Percentiles rank a stretch among this genome's conserved stretches.
Evolutionary conservation across 2,888 invertebrate genomes (phyloP).

Genomic region (Syrista parreyssii): DNA sequence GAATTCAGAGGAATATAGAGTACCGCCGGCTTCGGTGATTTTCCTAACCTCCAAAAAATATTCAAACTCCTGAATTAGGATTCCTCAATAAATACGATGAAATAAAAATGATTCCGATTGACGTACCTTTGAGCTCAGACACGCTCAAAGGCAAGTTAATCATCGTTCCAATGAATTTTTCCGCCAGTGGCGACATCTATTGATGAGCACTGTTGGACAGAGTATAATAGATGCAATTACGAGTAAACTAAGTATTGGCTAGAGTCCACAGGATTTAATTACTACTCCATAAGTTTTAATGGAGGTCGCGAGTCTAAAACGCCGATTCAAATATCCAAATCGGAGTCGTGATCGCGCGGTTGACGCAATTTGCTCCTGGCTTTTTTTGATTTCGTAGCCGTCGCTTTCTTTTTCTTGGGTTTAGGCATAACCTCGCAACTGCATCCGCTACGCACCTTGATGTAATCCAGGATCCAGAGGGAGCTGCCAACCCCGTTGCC

Average conservation of each 20-base stretch:
- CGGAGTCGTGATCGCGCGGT: slow-evolving; percentile 18
- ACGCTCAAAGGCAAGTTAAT: neutral
- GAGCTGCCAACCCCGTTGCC: slow-evolving; percentile 60
- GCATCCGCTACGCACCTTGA: slow-evolving; percentile 85
- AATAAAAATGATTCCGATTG: neutral
- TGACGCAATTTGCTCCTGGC: slow-evolving; percentile 48
- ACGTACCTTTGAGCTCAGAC: neutral
- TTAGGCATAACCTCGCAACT: slow-evolving; percentile 80
- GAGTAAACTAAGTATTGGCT: neutral
- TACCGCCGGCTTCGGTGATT: too few relatives aligned
- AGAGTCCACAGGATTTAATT: neutral
- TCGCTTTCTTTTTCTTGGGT: slow-evolving; percentile 67
- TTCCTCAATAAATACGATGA: neutral
- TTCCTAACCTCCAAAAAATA: neutral
- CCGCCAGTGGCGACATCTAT: neutral
- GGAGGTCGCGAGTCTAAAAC: neutral
- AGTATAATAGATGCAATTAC: neutral
- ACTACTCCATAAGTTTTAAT: neutral
- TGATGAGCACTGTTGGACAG: neutral
- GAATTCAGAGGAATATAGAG: neutral
- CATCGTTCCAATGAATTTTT: neutral
- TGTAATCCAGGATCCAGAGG: slow-evolving; percentile 84
- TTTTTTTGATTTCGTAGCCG: slow-evolving; percentile 47
- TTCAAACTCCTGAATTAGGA: neutral
- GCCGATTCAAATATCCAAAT: slow-evolving; percentile 13